Evolutionary conservation across 2,888 invertebrate species (phyloP).

Genomic region (Ceratothoa steindachneri): DNA sequence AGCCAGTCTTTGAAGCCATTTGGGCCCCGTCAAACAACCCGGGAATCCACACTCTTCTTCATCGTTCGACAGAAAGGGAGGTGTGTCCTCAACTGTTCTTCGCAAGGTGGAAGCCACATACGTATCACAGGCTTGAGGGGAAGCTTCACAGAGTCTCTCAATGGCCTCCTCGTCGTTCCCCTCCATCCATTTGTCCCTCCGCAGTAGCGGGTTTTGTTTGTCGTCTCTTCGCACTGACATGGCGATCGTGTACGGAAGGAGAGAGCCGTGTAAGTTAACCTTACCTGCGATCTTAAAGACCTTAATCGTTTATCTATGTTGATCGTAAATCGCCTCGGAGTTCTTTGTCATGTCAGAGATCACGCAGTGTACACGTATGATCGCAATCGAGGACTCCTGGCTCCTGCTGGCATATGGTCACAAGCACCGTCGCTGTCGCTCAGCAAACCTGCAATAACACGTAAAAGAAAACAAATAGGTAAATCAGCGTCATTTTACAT

Average conservation of each 20-base stretch:
- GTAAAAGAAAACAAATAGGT: too few species aligned
- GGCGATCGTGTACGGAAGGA: background rate
- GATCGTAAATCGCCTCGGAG: too few species aligned
- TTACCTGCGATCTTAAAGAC: background rate
- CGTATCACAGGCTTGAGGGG: too few species aligned
- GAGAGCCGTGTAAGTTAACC: background rate
- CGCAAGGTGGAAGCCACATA: background rate
- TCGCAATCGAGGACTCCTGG: too few species aligned
- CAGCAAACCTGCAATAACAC: too few species aligned
- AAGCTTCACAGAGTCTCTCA: background rate
- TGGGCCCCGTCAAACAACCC: background rate
- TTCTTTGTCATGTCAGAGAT: too few species aligned
- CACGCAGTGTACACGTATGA: too few species aligned
- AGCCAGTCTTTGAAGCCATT: constrained; percentile 61
- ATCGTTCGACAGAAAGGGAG: background rate
- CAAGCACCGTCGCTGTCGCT: too few species aligned
- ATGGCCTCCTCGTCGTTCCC: background rate
- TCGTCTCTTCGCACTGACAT: background rate
- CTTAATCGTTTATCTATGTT: background rate
- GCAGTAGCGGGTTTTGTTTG: background rate
- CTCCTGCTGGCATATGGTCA: too few species aligned
- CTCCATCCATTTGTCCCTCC: background rate
- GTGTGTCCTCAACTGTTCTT: background rate
- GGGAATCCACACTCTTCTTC: background rate
- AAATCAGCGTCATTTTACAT: too few species aligned